Base-by-base conservation (phyloP, 2,888 invertebrate species). In the Amphipoea oculea region DNA sequence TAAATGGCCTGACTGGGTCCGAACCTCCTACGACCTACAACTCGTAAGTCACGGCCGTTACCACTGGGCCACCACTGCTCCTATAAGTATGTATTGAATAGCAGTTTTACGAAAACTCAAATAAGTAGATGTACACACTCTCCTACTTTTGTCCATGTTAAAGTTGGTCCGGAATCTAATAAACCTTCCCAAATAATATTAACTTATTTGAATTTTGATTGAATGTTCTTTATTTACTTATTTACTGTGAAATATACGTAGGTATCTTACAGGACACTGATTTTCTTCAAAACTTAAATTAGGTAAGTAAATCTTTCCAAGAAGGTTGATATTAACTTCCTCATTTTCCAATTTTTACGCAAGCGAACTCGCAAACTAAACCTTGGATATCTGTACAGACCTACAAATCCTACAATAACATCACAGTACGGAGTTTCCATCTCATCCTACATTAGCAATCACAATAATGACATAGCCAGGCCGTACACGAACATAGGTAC, bases 361-460 rank as follows among this genome's bases (percentile, higher is more conserved):
- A 1, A 66, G 17, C 20, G 11, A 63, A 54, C 68, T 23, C 20
- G 1, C 14, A 36, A 66, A 17, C 42, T 29, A 36, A 70, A 23
- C 17, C 63, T 36, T 36, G 12, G 12, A 67, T 36, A n/a, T 69
- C 40, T 20, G 7, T 23, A 77, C n/a, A 40, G 5, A 71, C 1
- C 29, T 57, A 23, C 42, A 29, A 71, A 71, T 40, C 54, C 17
- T 45, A 75, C 54, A 75, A 72, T 23, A 57, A 29, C 29, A 73
- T 36, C 63, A 65, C 36, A n/a, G 29, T 51, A 67, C 48, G 23
- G 20, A 40, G 48, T 45, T n/a, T 51, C 66, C n/a, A 54, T 73
- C 69, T 57, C 63, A 51, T 71, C 54, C 29, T 14, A 75, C 72
- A 84, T 85, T 66, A 82, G 45, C 78, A 73, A 79, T 79, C 83